Evolutionary conservation across 2,113 vertebrate genomes (phyloP), one percentile per base, ranked within the genome.

Genomic region (Rhinopomastus cyanomelas): DNA sequence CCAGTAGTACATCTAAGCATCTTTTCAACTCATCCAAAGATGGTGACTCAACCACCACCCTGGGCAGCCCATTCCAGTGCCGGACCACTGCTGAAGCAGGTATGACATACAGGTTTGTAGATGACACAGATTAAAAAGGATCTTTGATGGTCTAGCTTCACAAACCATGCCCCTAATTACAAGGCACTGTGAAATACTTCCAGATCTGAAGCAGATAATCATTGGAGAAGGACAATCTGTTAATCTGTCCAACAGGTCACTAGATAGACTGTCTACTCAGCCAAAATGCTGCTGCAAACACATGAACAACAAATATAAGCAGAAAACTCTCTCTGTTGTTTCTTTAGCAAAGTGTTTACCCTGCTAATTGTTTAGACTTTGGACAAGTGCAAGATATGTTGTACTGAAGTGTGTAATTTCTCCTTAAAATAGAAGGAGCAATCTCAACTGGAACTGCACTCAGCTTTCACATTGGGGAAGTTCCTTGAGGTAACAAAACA

Each of bases 401-500:
- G 8, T 59, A 25, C 18, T 56, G 11, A 87, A 86, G 22, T 66
- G 12, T 30, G 32, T 76, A 53, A 60, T 57, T 88, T 88, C 37
- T 88, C 32, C 61, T 66, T 76, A 79, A 91, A 91, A 72, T 34
- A 55, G 11, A 65, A 81, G 8, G 29, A 32, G 86, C 62, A 66
- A 51, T 51, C 48, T 84, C 22, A 53, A 6, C 20, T 73, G 42
- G 22, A 88, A 36, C 26, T 82, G 19, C 64, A 57, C 72, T 88
- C 83, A 61, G 17, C 39, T 88, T 51, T 90, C n/a, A 42, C 0
- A 0, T 83, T 86, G 30, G 59, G 51, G 74, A 95, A 90, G 89
- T 94, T 91, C 80, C 42, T 59, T 4, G 44, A 88, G 71, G 57
- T 73, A 93, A 81, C 68, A 95, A 95, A 90, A 88, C 69, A 95